Base-by-base conservation (phyloP, 2,113 vertebrate species). In the Caracal caracal region DNA sequence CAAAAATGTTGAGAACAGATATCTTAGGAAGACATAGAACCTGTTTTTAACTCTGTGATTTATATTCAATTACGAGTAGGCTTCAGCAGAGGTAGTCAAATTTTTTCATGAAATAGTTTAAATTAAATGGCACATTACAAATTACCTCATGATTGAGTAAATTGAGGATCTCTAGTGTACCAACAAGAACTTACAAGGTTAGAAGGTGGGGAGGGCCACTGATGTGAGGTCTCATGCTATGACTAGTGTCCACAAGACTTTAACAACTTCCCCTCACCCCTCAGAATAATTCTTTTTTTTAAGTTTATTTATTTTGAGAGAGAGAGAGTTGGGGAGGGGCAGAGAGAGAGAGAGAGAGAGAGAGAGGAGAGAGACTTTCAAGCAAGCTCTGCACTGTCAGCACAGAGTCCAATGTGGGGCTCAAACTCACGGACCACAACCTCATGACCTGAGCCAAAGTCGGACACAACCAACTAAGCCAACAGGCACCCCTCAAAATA, bases 241-340 rank as follows among this genome's bases (percentile, higher is more conserved):
- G 3, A 73, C 11, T 13, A 4, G 11, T 66, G 26, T 17, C 17
- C 9, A 73, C 35, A 4, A 3, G 19, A 3, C 2, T 19, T 2
- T 11, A 16, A 22, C 1, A 8, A 33, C 26, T 65, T 49, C n/a
- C 3, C 16, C 10, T 12, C 5, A 2, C 3, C 6, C 5, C 19
- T n/a, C 19, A 47, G 4, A 6, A 5, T 15, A 47, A 43, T 17
- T 35, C 9, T 47, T 70, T 59, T 59, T 56, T 59, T 56, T 20
- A 56, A 6, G 19, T 56, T 56, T 20, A 56, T 56, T 56, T 20
- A 20, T 56, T 56, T 56, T 56, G 20, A 56, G 56, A 56, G 56
- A 56, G 56, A 56, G 6, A 17, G 51, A 53, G 51, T 53, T 5
- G 5, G 53, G 17, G 53, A 53, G 2, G 53, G 53, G 16, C 53